Percentiles rank a stretch among this genome's conserved stretches.
phyloP scores from a whole-genome alignment of 1,140 invertebrate genomes.

The Drosophila aff. region DNA sequence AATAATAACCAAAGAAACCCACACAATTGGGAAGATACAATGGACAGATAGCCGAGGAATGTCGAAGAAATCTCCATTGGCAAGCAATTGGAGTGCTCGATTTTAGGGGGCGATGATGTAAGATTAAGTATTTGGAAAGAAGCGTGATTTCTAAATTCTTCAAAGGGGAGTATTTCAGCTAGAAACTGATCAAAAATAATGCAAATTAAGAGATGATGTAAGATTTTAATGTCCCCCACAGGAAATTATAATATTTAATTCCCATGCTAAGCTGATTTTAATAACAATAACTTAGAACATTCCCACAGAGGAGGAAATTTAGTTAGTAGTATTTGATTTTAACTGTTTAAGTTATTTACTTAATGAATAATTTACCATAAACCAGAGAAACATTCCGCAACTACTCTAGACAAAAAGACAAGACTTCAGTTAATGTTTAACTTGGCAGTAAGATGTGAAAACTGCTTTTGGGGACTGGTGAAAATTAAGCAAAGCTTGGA shows the following conservation, averaged over 20 bases:
- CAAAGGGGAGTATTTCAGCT: not conserved
- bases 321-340: not conserved
- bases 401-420: not conserved
- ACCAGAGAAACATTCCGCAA: conserved; percentile 3
- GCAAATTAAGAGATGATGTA: conserved; percentile 14
- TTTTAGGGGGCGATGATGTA: conserved; percentile 27
- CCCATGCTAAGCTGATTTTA: not conserved
- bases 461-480: not conserved
- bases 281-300: conserved; percentile 11
- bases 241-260: conserved; percentile 10
- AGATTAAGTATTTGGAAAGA: conserved; percentile 1
- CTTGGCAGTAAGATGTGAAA: conserved; percentile 22
- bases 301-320: not conserved
- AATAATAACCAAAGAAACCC: conserved; percentile 27
- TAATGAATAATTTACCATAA: conserved; percentile 1
- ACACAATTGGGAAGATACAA: conserved; percentile 44
- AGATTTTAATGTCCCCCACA: not conserved
- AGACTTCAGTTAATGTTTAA: conserved; percentile 20
- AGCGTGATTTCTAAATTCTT: not conserved
- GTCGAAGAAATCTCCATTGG: conserved; percentile 11
- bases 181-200: not conserved
- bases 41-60: conserved; percentile 25
- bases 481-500: conserved; percentile 4
- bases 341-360: not conserved
- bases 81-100: conserved; percentile 5